Base-by-base conservation (phyloP, 2,888 invertebrate genomes). In the Andrena praecox region DNA sequence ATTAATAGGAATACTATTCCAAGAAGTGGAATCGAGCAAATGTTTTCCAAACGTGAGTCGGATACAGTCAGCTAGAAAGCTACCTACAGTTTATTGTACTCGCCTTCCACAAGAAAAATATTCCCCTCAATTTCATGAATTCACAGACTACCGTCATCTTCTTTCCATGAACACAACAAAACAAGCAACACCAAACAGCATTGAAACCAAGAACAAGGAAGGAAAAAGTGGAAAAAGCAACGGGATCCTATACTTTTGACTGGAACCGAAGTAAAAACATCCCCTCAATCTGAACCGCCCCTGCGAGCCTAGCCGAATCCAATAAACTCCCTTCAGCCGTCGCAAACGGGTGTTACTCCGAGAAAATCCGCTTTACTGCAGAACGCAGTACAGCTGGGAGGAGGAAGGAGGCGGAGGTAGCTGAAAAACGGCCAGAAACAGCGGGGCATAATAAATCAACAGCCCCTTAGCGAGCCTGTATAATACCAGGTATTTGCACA, bases 301-400 rank as follows among this genome's bases (percentile, higher is more conserved):
- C 31, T 33, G 31, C 8, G 31, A n/a, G 31, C 31, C 16, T n/a
- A 20, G 31, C 8, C 7, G 60, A 60, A 60, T 33, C 60, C 60
- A 60, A 60, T 60, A 60, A 60, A 31, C 60, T 33, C 31, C 20
- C 31, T n/a, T 60, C 60, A 60, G 60, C 60, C 60, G 31, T 31
- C n/a, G 60, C 60, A 60, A 60, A n/a, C n/a, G n/a, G 60, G 60
- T 33, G 60, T 60, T 31, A 27, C 31, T 60, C 31, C 60, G 60
- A 31, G 60, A 33, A 60, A 60, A 60, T 60, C 60, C 24, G 33
- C 62, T 62, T 62, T 62, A 33, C 33, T n/a, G 62, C n/a, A 62
- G 10, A 62, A 62, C 33, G 20, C 33, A 62, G 59, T 29, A 16
- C 4, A 12, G 60, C 33, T 10, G 35, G 12, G 60, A 16, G 4